Evolutionary conservation across 2,888 invertebrate species (phyloP), one percentile per base, ranked within the genome.

Genomic region (Cylloceria caligata): DNA sequence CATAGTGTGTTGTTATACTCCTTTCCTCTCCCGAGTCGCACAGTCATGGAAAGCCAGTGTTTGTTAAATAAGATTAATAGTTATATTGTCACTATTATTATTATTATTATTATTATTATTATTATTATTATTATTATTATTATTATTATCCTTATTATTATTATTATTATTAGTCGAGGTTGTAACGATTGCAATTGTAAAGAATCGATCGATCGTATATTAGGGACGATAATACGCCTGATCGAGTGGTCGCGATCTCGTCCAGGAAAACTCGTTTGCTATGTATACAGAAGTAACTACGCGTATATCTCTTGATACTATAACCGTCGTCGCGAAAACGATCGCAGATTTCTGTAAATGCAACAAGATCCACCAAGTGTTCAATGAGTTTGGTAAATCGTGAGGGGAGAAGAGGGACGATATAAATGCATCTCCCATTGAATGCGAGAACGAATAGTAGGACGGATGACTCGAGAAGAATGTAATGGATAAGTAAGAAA

Each of bases 351-450:
- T 78, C 77, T 80, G 72, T 62, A 69, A 83, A 74, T 83, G 83
- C 84, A n/a, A n/a, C n/a, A 73, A 86, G 85, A 91, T 91, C 91
- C 91, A 91, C 91, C 89, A 91, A 90, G 91, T 91, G 91, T 91
- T 91, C 91, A 90, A 85, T 86, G 87, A 84, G 87, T 89, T 87
- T 84, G 81, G 71, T 85, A 80, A 84, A 83, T 72, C 75, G 85
- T 74, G 81, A 84, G 81, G 72, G 57, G 72, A 68, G 79, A 11
- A 69, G 57, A 78, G 60, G 55, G 81, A 65, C 36, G 45, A 19
- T 34, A 49, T 62, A 21, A 36, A 62, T 72, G 71, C 47, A 49
- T 81, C 75, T 71, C 75, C 69, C 24, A 65, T 71, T 57, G 67
- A 67, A 42, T 78, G 60, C 64, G 64, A 45, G 60, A 73, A 47